Base-by-base conservation (phyloP, 2,888 invertebrate species). In the Cantharis rustica region DNA sequence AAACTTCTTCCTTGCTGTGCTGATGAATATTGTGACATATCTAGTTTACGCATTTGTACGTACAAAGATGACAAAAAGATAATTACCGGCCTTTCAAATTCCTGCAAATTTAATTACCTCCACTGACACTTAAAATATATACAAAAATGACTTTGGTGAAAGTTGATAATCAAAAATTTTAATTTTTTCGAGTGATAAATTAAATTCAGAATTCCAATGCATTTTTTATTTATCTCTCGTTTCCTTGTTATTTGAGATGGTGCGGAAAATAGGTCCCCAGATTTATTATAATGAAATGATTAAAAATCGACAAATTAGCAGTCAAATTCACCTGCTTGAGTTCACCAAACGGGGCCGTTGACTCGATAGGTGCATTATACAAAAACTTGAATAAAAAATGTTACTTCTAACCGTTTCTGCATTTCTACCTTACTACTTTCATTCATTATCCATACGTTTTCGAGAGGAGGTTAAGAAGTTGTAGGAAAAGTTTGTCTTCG, bases 301-400 rank as follows among this genome's bases (percentile, higher is more conserved):
- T 47, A 75, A 73, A 76, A 75, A 77, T 72, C 63, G 61, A 68
- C 72, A 70, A 77, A 73, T 77, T 77, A 73, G 81, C 84, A 84
- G 84, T 84, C 84, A 84, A 83, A 84, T 84, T 81, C 84, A 84
- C 84, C 84, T 84, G 84, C 82, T 71, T 71, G 76, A 81, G 78
- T 79, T 77, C 73, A 73, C 71, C 76, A 62, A 71, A 73, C 76
- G 76, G 71, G 76, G 76, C 73, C 76, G 76, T 73, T 76, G 76
- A 76, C 76, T 76, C 71, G 73, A 76, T 76, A 73, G 23, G 73
- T 76, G 71, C 76, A 64, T 64, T 64, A 64, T 20, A 64, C 20
- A 64, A 47, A 47, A 47, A 47, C 47, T 47, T 2, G 47, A 47
- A 47, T 47, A 47, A 47, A 47, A 47, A 47, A 47, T 47, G 47